Base-by-base conservation (phyloP, 2,888 invertebrate genomes). In the Ctena decussata region DNA sequence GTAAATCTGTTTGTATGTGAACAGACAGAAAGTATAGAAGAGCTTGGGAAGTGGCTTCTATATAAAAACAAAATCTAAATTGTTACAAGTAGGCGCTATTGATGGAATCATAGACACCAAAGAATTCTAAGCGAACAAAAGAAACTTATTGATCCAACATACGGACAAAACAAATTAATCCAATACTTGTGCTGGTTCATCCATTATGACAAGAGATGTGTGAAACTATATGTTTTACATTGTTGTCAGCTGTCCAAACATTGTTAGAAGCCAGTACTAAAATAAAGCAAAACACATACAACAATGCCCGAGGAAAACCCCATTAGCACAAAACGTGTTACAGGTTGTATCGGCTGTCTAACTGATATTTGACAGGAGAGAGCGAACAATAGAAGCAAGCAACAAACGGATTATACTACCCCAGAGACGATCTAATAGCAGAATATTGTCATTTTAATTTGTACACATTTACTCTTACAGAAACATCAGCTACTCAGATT, bases 141-240 rank as follows among this genome's bases (percentile, higher is more conserved):
- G n/a, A 24, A 57, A 27, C 8, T 27, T 57, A 65, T 65, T 21
- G 65, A 65, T 65, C 35, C 32, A 30, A 32, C 21, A 65, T 8
- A 65, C 27, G 65, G 65, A 65, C 35, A 35, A 65, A 65, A 65
- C 35, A 30, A 65, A 65, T 65, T 65, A 65, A 65, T 65, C 65
- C 21, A 65, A 65, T 65, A 65, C 35, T 6, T 21, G 65, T 24
- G 32, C 35, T 65, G 65, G 3, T 35, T 65, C 24, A 30, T 30
- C 65, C 65, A 65, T 65, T 65, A 65, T 65, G 35, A 65, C 65
- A 11, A 35, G 35, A 65, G 18, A 65, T 35, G 65, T 65, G 65
- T 65, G 65, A 65, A 65, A 35, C 3, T 65, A 65, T 65, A 24
- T 65, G 65, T 65, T 65, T 65, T 65, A 65, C 65, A 65, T 65